phyloP scores from a whole-genome alignment of 2,888 invertebrate species.

The Volucella bombylans region DNA sequence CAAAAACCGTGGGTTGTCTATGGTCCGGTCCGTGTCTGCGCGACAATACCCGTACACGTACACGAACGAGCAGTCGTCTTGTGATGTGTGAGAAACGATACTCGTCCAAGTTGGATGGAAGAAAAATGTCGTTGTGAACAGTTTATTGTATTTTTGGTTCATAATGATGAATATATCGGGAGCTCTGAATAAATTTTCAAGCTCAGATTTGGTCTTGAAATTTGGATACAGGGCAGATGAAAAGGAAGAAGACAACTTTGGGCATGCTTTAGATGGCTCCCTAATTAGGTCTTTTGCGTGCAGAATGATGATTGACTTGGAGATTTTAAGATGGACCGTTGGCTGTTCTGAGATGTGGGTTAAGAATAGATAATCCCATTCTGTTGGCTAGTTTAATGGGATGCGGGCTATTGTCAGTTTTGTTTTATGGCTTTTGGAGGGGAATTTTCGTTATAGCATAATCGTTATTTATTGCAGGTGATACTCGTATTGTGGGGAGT shows the following conservation, averaged over 20 bases:
- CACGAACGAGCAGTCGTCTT: neutral
- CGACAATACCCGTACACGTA: no score
- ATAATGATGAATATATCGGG: conserved; percentile 60
- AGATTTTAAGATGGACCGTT: neutral
- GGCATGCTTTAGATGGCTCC: conserved; percentile 56
- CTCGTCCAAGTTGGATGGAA: conserved; percentile 2
- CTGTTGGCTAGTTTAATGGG: no score
- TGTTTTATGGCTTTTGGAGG: no score
- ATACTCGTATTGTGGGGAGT: no score
- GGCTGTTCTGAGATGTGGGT: no score
- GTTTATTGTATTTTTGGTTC: conserved; percentile 46
- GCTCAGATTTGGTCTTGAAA: conserved; percentile 9
- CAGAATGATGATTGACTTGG: conserved; percentile 56
- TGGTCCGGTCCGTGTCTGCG: neutral
- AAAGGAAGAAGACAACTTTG: conserved; percentile 13
- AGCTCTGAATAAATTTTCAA: conserved; percentile 61
- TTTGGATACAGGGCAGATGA: neutral
- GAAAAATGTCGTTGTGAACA: conserved; percentile 49
- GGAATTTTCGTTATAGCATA: no score
- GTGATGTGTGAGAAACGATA: conserved; percentile 43
- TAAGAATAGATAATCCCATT: no score
- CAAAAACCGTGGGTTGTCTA: conserved; percentile 41
- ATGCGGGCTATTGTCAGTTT: no score
- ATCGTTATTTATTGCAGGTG: no score
- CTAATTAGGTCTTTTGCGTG: conserved; percentile 72